These are phyloP conservation scores for Chrysopilus asiliformis DNA, from an alignment of 2,888 invertebrate species.

Conservation along the genomic window DNA sequence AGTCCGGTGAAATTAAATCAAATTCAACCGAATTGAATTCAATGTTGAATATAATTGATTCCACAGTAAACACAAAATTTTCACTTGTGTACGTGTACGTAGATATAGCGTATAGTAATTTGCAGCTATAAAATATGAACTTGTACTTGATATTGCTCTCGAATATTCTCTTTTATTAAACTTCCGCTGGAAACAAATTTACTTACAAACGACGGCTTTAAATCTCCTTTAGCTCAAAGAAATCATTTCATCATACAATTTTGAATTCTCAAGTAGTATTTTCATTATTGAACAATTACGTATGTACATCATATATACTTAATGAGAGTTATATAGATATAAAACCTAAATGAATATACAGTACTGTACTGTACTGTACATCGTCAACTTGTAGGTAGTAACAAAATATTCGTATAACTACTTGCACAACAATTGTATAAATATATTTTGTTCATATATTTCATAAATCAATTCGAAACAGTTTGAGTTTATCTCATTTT, in stretches of 20 bases:
- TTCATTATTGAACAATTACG: conserved; percentile 10
- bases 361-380: too few relatives aligned
- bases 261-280: conserved; percentile 2
- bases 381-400: too few relatives aligned
- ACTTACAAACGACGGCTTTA: background rate
- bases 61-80: too few relatives aligned
- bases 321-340: too few relatives aligned
- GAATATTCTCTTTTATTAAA: conserved; percentile 12
- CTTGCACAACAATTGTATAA: too few relatives aligned
- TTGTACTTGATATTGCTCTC: conserved; percentile 14
- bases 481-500: too few relatives aligned
- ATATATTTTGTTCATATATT: too few relatives aligned
- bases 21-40: background rate
- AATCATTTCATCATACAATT: background rate
- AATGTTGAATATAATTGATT: too few relatives aligned
- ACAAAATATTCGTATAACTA: too few relatives aligned
- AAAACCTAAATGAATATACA: too few relatives aligned
- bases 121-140: conserved; percentile 10
- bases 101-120: background rate
- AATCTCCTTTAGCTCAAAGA: background rate
- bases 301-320: background rate
- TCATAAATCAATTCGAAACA: too few relatives aligned
- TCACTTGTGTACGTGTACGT: background rate
- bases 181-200: too few relatives aligned
- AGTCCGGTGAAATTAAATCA: background rate